Conservation (phyloP, 2,888 invertebrate species). For the Andrena bucephala region DNA sequence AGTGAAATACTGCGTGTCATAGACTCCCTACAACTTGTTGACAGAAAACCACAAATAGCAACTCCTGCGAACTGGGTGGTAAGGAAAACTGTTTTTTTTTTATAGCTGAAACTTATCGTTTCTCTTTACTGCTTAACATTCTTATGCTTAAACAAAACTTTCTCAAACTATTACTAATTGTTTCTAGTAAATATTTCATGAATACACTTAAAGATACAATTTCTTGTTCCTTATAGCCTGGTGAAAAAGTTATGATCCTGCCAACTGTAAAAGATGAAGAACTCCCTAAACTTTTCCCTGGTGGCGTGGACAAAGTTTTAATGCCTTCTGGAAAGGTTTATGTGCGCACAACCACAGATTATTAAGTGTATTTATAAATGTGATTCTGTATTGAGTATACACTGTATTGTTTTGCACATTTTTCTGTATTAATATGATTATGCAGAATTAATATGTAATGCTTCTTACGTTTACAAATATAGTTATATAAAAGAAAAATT, state of each 20-base stretch:
- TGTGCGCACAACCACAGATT: conserved; percentile 90
- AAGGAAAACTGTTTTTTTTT: conserved; percentile 75
- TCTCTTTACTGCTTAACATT: not conserved
- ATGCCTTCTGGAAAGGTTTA: conserved; percentile 93
- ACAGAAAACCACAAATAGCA: conserved; percentile 89
- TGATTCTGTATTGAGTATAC: not conserved
- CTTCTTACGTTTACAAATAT: too few species aligned
- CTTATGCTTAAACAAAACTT: not conserved
- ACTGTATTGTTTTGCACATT: not conserved
- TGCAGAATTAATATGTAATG: too few species aligned
- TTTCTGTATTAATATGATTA: not conserved
- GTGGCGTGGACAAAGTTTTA: conserved; percentile 88
- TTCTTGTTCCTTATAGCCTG: conserved; percentile 86
- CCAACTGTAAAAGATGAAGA: conserved; percentile 90
- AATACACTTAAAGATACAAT: too few species aligned
- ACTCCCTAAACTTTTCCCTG: conserved; percentile 89
- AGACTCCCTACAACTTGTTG: conserved; percentile 93
- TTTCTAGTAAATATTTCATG: too few species aligned
- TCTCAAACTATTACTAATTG: not conserved
- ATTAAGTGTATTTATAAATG: conserved; percentile 80
- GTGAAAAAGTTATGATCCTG: conserved; percentile 92
- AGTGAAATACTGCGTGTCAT: conserved; percentile 94
- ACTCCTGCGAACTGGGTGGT: conserved; percentile 96
- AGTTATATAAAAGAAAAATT: too few species aligned
- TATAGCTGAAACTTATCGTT: not conserved